Base-by-base conservation (phyloP, 2,888 invertebrate species). In the Pammene aurita region DNA sequence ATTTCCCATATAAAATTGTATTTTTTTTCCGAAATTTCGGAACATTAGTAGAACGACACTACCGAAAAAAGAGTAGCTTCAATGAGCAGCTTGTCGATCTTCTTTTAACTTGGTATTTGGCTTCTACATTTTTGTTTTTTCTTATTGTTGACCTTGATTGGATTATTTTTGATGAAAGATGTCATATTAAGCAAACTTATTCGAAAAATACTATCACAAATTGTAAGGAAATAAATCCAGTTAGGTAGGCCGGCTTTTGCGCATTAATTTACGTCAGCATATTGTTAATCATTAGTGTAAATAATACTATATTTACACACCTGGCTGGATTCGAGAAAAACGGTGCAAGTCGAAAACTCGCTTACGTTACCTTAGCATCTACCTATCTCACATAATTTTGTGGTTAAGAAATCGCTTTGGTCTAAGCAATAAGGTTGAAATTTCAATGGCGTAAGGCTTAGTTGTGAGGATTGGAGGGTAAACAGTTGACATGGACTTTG, bases 401-500 rank as follows among this genome's bases (percentile, higher is more conserved):
- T 1, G 2, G 9, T 6, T 18, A 13, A 0, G 7, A n/a, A 4
- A 34, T 2, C n/a, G 2, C n/a, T 34, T 7, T 54, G 13, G 7
- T 0, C 2, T n/a, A n/a, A 0, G n/a, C 9, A 41, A 10, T n/a
- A 52, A 26, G 18, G 62, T 52, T 18, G 9, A 62, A 41, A 41
- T 18, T 38, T 10, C 18, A 18, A 41, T 50, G 50, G 52, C 38
- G 52, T 18, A 18, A 41, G 9, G 16, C 35, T 13, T 7, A 50
- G 13, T 41, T 38, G 61, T 38, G 61, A 48, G 14, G 61, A 62
- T 50, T 11, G 1, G 41, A 52, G 18, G 61, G 50, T 52, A 62
- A 62, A 62, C 18, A 18, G n/a, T 38, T 7, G 38, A n/a, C 16
- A 6, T 84, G 88, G 86, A 89, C 89, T 89, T 89, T 85, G 88